These are phyloP conservation scores for Brachionus asplanchnoidis DNA, from an alignment of 1,140 invertebrate species.

Conservation along the genomic window DNA sequence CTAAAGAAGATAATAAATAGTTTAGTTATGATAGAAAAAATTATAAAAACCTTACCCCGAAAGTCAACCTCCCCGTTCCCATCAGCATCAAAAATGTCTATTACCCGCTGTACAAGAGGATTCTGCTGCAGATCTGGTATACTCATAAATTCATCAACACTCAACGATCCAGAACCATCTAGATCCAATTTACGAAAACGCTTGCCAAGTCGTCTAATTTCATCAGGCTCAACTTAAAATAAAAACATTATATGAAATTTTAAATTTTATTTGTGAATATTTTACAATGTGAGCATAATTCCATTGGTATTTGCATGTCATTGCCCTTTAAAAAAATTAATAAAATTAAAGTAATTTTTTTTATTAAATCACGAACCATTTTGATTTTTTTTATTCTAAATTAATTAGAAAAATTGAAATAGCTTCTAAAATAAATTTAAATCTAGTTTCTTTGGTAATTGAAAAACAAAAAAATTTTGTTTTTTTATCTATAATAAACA, in stretches of 20 bases:
- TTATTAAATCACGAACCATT: background rate
- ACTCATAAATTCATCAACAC: constrained; percentile 97
- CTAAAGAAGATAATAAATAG: constrained; percentile 59
- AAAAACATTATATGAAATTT: background rate
- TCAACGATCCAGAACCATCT: constrained; percentile 92
- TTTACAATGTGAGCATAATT: constrained; percentile 40
- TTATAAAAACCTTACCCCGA: constrained; percentile 63
- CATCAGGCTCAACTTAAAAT: constrained; percentile 79
- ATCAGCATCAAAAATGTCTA: constrained; percentile 97
- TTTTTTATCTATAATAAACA: background rate
- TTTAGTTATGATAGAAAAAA: background rate
- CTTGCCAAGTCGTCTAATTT: constrained; percentile 92
- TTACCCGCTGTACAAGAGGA: constrained; percentile 92
- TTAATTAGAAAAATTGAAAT: background rate
- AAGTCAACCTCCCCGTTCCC: constrained; percentile 95
- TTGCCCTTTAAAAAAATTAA: constrained; percentile 20
- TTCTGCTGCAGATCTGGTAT: constrained; percentile 95
- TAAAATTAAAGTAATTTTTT: background rate
- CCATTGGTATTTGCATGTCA: constrained; percentile 33
- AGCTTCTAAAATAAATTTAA: background rate
- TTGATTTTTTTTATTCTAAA: background rate
- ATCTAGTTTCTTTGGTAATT: background rate
- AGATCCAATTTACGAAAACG: constrained; percentile 92
- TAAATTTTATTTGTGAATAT: too few relatives aligned
- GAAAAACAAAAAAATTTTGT: background rate